Conservation (phyloP, 2,797 vertebrate species). For the Hydrophis major region DNA sequence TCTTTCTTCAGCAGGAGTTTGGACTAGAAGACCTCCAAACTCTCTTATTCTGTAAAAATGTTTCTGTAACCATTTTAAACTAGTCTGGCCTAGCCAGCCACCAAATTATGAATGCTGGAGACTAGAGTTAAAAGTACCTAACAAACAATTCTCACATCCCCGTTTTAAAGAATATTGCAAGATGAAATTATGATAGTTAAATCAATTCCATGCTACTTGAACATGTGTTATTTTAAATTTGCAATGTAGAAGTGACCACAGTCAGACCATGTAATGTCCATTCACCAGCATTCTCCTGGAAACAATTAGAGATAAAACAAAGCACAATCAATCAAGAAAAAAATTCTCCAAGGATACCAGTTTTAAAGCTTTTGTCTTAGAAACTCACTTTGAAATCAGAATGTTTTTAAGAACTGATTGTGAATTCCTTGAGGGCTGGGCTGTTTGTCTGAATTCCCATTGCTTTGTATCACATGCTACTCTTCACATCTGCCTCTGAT, state of each 20-base stretch:
- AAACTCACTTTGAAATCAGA: conserved; percentile 8
- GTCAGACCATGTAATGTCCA: background rate
- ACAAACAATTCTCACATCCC: background rate
- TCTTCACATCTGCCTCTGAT: conserved; percentile 22
- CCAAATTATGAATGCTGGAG: background rate
- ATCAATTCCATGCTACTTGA: background rate
- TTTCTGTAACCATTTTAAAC: background rate
- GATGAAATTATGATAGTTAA: background rate
- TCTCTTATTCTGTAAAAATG: background rate
- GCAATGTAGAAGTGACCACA: background rate
- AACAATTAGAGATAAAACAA: conserved; percentile 1
- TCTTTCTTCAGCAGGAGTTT: background rate
- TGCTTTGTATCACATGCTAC: conserved; percentile 18
- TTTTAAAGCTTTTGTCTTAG: background rate
- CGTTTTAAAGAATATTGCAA: background rate
- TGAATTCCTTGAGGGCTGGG: conserved; percentile 6
- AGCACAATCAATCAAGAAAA: background rate
- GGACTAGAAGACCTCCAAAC: background rate
- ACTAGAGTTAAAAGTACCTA: background rate
- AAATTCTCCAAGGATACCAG: background rate
- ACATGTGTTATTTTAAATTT: background rate
- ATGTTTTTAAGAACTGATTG: conserved; percentile 1
- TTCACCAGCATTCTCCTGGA: background rate
- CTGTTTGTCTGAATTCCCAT: conserved; percentile 9
- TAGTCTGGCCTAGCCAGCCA: background rate